phyloP scores from a whole-genome alignment of 2,113 vertebrate species.

The Psophia crepitans region DNA sequence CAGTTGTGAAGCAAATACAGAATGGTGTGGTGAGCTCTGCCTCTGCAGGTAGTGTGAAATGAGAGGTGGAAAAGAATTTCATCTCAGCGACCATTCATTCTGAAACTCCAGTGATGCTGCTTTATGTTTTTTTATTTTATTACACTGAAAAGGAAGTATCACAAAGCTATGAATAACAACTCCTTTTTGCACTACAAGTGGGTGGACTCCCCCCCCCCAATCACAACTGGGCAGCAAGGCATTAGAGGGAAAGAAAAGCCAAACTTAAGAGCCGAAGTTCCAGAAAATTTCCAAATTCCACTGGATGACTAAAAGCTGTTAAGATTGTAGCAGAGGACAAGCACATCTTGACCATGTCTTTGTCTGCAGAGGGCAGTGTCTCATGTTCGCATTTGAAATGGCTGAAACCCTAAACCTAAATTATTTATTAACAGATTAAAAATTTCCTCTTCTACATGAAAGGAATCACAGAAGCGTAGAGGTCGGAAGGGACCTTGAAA shows the following conservation, averaged over 20 bases:
- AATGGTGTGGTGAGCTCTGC: background rate
- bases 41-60: background rate
- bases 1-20: background rate
- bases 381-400: slow-evolving; percentile 2
- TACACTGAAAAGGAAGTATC: background rate
- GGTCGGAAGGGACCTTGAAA: no score
- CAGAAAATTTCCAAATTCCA: background rate
- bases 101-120: background rate
- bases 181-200: background rate
- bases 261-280: background rate
- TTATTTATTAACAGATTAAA: slow-evolving; percentile 28
- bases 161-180: background rate
- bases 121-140: background rate
- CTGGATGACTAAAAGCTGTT: background rate
- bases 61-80: background rate
- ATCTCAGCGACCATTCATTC: background rate
- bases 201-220: background rate
- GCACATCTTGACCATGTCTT: background rate
- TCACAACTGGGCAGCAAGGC: background rate
- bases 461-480: no score
- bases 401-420: slow-evolving; percentile 5
- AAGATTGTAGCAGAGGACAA: background rate
- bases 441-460: background rate
- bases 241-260: background rate
- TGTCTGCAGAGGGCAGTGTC: slow-evolving; percentile 52